Conservation (phyloP, 92 coral and sea anemone genomes). For the Metridium senile region DNA sequence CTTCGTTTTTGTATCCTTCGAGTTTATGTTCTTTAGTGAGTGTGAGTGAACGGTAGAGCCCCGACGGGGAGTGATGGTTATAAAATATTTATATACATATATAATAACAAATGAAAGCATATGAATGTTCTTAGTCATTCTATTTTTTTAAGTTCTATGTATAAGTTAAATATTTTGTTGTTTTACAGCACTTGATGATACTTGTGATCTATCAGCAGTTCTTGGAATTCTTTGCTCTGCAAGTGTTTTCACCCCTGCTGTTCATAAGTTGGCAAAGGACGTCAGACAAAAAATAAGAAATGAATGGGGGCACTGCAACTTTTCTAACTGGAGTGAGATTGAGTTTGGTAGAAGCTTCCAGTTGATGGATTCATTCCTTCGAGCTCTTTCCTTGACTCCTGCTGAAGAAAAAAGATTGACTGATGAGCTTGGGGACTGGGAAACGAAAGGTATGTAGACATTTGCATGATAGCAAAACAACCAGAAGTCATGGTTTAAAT, state of each 20-base stretch:
- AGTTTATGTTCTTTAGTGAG: too few relatives aligned
- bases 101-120: too few relatives aligned
- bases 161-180: too few relatives aligned
- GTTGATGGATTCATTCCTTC: conserved; percentile 70
- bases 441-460: conserved; percentile 69
- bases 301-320: conserved; percentile 93
- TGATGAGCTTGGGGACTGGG: conserved; percentile 71
- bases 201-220: conserved; percentile 83
- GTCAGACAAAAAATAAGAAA: conserved; percentile 69
- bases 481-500: too few relatives aligned
- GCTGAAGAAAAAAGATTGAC: conserved; percentile 49
- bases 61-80: too few relatives aligned
- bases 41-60: too few relatives aligned
- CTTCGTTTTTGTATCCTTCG: too few relatives aligned
- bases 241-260: conserved; percentile 40
- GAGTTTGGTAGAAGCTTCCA: conserved; percentile 59
- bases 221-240: conserved; percentile 63
- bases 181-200: conserved; percentile 65
- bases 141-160: too few relatives aligned
- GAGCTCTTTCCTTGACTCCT: conserved; percentile 42
- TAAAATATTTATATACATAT: too few relatives aligned
- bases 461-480: too few relatives aligned
- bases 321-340: conserved; percentile 55
- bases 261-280: conserved; percentile 59
- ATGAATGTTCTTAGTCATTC: too few relatives aligned